Percentiles rank a stretch among this genome's conserved stretches.
Evolutionary conservation across 2,888 invertebrate species (phyloP).

Genomic region (Aradus depressus): DNA sequence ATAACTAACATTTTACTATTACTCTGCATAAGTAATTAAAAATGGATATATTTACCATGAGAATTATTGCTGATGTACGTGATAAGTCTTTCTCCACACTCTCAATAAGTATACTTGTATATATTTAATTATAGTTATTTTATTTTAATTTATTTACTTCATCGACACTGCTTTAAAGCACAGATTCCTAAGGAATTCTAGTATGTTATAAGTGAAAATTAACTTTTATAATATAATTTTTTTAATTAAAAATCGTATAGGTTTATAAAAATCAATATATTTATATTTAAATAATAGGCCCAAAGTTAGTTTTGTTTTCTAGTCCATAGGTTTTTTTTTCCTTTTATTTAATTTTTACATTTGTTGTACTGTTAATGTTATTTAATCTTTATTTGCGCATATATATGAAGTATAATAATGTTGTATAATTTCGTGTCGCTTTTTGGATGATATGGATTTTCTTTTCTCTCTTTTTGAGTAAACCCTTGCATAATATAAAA

Average conservation of each 20-base stretch:
- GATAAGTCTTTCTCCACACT: too few relatives aligned
- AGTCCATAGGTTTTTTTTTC: conserved; percentile 26
- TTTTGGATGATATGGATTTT: not conserved
- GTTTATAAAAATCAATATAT: conserved; percentile 14
- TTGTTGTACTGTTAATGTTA: conserved; percentile 26
- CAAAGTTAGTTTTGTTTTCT: conserved; percentile 28
- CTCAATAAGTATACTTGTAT: not conserved
- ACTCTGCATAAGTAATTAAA: too few relatives aligned
- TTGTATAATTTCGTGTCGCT: not conserved
- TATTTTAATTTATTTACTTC: conserved; percentile 16
- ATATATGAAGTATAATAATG: not conserved
- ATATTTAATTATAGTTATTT: conserved; percentile 2
- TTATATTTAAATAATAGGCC: conserved; percentile 20
- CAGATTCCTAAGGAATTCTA: conserved; percentile 11
- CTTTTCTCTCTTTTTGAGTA: conserved; percentile 4
- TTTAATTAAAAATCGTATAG: too few relatives aligned
- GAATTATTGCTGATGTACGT: too few relatives aligned
- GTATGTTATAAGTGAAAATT: too few relatives aligned
- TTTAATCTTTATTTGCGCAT: conserved; percentile 16
- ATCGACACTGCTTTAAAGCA: conserved; percentile 18
- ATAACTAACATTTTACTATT: too few relatives aligned
- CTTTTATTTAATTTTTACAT: conserved; percentile 4
- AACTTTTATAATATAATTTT: too few relatives aligned
- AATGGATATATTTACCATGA: too few relatives aligned
- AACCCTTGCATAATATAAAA: not conserved